phyloP scores from a whole-genome alignment of 2,113 vertebrate species.

The Caloenas nicobarica region DNA sequence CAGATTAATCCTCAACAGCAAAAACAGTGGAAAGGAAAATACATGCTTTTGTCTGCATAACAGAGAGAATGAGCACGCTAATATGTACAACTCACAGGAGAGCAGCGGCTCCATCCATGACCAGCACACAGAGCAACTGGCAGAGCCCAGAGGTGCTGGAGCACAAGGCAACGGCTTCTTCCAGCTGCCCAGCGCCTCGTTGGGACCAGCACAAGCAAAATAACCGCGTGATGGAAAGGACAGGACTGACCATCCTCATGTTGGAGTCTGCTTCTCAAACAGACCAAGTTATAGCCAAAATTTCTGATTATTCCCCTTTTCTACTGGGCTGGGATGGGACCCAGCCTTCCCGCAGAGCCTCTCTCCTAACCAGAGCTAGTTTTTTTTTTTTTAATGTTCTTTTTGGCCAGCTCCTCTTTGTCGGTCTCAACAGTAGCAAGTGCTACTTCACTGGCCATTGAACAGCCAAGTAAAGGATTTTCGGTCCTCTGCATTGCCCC shows the following conservation, averaged over 20 bases:
- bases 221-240: neutral
- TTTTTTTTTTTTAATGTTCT: neutral
- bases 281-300: neutral
- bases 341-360: neutral
- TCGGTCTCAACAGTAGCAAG: neutral
- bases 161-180: fast-evolving
- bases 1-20: constrained; percentile 82
- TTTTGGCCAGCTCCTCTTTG: neutral
- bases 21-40: constrained; percentile 59
- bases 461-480: neutral
- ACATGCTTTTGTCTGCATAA: constrained; percentile 51
- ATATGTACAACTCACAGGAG: constrained; percentile 21
- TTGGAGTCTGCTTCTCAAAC: neutral
- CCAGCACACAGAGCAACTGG: neutral
- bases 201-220: neutral
- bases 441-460: neutral
- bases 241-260: neutral
- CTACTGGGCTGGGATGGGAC: fast-evolving
- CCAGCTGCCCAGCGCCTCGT: neutral
- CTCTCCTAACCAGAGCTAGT: fast-evolving
- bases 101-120: constrained; percentile 1
- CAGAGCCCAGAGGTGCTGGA: neutral
- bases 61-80: constrained; percentile 20
- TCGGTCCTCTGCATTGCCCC: neutral
- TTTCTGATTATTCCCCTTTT: neutral